Conservation (phyloP, 1,140 invertebrate genomes). For the Camponotus floridanus region DNA sequence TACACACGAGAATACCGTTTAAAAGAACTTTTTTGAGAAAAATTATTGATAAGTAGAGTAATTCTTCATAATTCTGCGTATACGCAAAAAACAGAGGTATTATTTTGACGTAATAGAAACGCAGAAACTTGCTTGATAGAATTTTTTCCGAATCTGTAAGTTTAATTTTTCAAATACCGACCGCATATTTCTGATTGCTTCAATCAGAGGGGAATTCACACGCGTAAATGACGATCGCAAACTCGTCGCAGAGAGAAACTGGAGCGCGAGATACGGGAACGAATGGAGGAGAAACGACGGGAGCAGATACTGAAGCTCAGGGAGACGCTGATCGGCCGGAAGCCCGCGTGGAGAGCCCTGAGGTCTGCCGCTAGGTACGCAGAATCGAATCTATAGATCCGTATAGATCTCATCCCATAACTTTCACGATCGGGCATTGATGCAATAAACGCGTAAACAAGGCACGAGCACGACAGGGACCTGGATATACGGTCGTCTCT, state of each 20-base stretch:
- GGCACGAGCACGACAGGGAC: conserved; percentile 88
- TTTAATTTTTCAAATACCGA: not conserved
- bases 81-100: too few species aligned
- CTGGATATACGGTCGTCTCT: conserved; percentile 89
- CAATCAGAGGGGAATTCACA: conserved; percentile 8
- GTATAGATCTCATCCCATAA: not conserved
- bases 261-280: conserved; percentile 88
- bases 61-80: too few species aligned
- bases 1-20: too few species aligned
- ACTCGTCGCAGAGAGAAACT: conserved; percentile 86
- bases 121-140: too few species aligned
- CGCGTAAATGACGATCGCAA: conserved; percentile 31
- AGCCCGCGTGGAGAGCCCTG: conserved; percentile 90
- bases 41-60: too few species aligned
- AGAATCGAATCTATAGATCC: conserved; percentile 1
- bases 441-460: conserved; percentile 76
- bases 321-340: conserved; percentile 88
- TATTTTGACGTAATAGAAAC: too few species aligned
- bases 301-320: conserved; percentile 87
- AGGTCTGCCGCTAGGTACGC: conserved; percentile 86
- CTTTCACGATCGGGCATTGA: not conserved
- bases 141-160: too few species aligned
- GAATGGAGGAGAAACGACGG: conserved; percentile 87
- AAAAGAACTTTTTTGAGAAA: too few species aligned
- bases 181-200: conserved; percentile 6